Evolutionary conservation across 1,140 invertebrate species (phyloP).

Genomic region (Maconellicoccus hirsutus): DNA sequence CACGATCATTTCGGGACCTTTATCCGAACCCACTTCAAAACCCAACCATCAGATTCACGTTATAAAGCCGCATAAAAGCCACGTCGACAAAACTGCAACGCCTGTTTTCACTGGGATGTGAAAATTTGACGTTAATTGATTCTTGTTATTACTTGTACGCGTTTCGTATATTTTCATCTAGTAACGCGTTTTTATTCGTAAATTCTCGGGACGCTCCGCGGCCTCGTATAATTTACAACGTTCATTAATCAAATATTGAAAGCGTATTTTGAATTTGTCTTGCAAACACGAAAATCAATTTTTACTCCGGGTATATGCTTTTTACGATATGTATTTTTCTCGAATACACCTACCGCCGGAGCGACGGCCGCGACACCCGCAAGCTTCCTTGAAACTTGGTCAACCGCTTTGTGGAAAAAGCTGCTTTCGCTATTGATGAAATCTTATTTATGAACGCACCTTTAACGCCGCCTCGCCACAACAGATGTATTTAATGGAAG

Average conservation of each 20-base stretch:
- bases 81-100: background rate
- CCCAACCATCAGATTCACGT: no score
- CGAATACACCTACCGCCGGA: no score
- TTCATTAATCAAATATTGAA: conserved; percentile 10
- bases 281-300: background rate
- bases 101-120: background rate
- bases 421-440: background rate
- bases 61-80: no score
- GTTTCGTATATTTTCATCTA: no score
- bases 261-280: conserved; percentile 9
- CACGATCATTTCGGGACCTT: no score
- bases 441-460: background rate
- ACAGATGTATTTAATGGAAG: conserved; percentile 1
- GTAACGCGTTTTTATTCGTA: background rate
- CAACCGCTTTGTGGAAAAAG: background rate
- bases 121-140: conserved; percentile 5
- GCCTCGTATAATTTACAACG: background rate
- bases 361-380: no score
- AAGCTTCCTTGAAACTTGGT: no score
- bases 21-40: no score
- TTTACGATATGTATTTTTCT: no score
- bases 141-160: conserved; percentile 3
- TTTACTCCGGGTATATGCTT: background rate
- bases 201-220: background rate
- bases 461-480: background rate